Evolutionary conservation across 2,113 vertebrate genomes (phyloP).

Genomic region (Quiscalus mexicanus): DNA sequence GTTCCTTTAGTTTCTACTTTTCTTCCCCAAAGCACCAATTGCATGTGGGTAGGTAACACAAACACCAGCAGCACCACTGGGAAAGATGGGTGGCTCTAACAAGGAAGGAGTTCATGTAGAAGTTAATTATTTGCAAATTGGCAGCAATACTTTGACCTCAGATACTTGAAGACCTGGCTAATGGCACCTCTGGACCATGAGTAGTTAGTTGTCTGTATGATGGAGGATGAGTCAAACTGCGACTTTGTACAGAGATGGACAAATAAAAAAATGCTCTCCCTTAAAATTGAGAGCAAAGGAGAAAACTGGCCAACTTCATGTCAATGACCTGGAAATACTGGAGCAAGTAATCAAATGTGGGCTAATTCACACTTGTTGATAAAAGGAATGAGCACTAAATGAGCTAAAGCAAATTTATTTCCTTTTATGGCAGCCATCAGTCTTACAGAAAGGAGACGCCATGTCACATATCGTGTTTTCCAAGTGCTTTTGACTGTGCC

Average conservation of each 20-base stretch:
- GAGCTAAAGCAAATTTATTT: neutral
- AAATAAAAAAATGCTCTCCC: neutral
- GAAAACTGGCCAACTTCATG: neutral
- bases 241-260: neutral
- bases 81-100: neutral
- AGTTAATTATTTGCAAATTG: conserved; percentile 34
- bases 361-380: neutral
- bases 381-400: neutral
- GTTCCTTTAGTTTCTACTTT: neutral
- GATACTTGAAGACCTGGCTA: neutral
- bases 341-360: neutral
- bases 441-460: neutral
- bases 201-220: neutral
- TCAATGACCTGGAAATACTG: neutral
- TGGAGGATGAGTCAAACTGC: neutral
- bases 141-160: neutral
- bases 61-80: neutral
- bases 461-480: neutral
- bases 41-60: neutral
- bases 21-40: neutral
- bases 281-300: neutral
- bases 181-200: neutral
- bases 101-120: neutral
- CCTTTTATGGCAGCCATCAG: neutral
- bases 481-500: neutral